Base-by-base conservation (phyloP, 2,888 invertebrate genomes). In the Oligia strigilis region DNA sequence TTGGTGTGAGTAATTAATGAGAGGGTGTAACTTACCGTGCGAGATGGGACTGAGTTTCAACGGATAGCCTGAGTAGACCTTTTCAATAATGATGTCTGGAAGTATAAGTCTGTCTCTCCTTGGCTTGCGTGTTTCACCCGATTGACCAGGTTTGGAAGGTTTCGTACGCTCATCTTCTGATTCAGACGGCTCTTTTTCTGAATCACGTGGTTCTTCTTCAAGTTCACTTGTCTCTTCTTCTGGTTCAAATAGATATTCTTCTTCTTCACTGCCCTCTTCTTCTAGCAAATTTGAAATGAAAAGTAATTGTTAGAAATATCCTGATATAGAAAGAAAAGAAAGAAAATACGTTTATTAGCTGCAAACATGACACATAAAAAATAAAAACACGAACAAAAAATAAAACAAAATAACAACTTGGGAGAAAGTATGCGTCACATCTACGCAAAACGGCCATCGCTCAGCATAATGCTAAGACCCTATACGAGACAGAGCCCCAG, bases 21-120 rank as follows among this genome's bases (percentile, higher is more conserved):
- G 17, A 67, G 1, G 67, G 67, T 67, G 9, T 9, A 43, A 67
- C 80, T 80, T 46, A 80, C 82, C 67, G 36, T 4, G 2, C 17
- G 71, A 58, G 29, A 80, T 80, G 0, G 9, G 40, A 58, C 36
- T 58, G 43, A 64, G 36, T 11, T 29, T 5, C 0, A 23, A 17
- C 1, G 17, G 66, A 0, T 17, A 40, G 4, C 40, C 2, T 40
- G 1, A 4, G 2, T 36, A 52, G 4, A 67, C 1, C 6, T 55
- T 29, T 62, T 23, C 2, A 46, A 69, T 29, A 36, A 1, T 0
- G 40, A 67, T n/a, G 43, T 14, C 23, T 17, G 0, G 3, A n/a
- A n/a, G 9, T 11, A 43, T 14, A 64, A 36, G 19, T 17, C 4
- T 60, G 46, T 17, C 1, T 46, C 9, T 58, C 19, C 2, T 65